Conservation (phyloP, 2,888 invertebrate genomes). For the Sarcophaga caerulescens region DNA sequence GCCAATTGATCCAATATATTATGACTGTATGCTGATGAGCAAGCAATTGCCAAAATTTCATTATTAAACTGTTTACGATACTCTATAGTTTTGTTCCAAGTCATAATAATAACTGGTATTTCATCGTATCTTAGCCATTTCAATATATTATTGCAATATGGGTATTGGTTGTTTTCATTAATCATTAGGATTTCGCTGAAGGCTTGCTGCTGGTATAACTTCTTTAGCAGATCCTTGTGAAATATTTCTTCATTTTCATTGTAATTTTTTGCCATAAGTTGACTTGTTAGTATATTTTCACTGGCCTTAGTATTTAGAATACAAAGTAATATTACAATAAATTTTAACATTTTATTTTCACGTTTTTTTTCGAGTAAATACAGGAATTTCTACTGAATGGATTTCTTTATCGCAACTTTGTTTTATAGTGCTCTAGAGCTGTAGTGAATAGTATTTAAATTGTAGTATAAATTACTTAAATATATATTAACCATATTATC, state of each 20-base stretch:
- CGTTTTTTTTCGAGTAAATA: background rate
- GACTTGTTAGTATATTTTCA: background rate
- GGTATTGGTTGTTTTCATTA: slow-evolving; percentile 5
- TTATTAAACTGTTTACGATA: slow-evolving; percentile 37
- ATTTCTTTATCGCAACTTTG: background rate
- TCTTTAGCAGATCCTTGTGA: slow-evolving; percentile 15
- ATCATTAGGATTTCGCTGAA: slow-evolving; percentile 25
- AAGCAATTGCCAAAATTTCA: slow-evolving; percentile 42
- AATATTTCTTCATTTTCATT: slow-evolving; percentile 5
- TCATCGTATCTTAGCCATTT: background rate
- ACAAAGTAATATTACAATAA: background rate
- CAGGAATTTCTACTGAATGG: background rate
- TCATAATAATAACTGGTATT: slow-evolving; percentile 26
- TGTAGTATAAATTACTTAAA: no score
- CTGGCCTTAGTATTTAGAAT: background rate
- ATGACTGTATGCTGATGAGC: background rate
- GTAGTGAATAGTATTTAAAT: background rate
- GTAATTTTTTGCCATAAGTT: background rate
- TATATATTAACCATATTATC: background rate
- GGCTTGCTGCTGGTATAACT: background rate
- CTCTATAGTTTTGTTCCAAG: background rate
- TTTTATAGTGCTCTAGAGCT: background rate
- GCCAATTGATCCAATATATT: slow-evolving; percentile 33
- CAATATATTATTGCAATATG: slow-evolving; percentile 24
- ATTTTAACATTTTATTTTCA: slow-evolving; percentile 6